Evolutionary conservation across 2,113 vertebrate genomes (phyloP), one percentile per base, ranked within the genome.

Genomic region (Pyrgilauda ruficollis): DNA sequence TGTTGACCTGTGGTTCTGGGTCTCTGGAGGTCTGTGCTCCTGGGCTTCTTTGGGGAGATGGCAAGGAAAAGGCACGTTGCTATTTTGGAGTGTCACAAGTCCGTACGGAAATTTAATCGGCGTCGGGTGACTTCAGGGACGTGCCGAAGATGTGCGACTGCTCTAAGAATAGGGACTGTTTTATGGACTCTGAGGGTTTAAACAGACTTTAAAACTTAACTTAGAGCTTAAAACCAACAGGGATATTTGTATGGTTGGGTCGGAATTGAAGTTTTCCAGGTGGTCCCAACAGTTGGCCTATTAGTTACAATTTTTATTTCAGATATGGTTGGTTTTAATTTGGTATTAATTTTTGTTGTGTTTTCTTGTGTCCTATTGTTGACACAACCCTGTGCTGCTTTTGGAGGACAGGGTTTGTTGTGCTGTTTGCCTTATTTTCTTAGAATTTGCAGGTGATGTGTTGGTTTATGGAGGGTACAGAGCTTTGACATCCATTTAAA

Each of bases 51-150:
- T 37, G 72, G 49, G 72, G 79, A 43, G 72, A 31, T 1, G 43
- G 69, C 80, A 39, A 64, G 81, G 74, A 43, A 41, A 64, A 78
- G 7, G 23, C 20, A 30, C 0, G 58, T 84, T 93, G 4, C 87
- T 95, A 82, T 96, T 89, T 75, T 87, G 79, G 88, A 68, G 84
- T 3, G 49, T 87, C 87, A 55, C 52, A 56, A 82, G 87, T n/a
- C 52, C 0, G 9, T 13, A 20, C 2, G 27, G 93, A 93, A 78
- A 93, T 26, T 59, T 18, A 89, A 82, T 94, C 77, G 4, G 69
- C 1, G 2, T 24, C 1, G 41, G 44, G 67, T 88, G 64, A 70
- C 83, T 76, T 41, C 33, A 11, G 14, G 37, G 89, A 56, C 20
- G 59, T 69, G 64, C 67, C 2, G 33, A 18, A 62, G 67, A 12